phyloP scores from a whole-genome alignment of 2,888 invertebrate species.

The Scaptomyza polygonia region DNA sequence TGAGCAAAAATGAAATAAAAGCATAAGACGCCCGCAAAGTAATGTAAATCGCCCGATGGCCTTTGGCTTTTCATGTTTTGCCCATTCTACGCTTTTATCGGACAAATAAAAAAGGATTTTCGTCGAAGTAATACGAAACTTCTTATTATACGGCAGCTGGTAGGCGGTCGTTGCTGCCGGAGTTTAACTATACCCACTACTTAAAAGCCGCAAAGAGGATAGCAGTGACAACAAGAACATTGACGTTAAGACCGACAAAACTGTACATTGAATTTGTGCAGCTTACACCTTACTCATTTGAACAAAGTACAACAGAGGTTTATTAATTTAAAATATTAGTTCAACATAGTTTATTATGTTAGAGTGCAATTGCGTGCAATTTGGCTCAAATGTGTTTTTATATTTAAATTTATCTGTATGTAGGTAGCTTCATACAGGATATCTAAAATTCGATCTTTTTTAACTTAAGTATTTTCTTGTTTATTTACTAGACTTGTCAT shows the following conservation, averaged over 20 bases:
- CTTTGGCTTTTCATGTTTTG: constrained; percentile 51
- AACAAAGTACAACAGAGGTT: too few relatives aligned
- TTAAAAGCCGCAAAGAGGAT: not conserved
- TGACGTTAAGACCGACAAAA: too few relatives aligned
- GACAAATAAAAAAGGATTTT: constrained; percentile 79
- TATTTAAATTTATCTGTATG: not conserved
- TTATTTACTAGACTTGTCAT: constrained; percentile 72
- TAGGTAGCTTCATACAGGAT: not conserved
- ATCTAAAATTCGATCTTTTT: not conserved
- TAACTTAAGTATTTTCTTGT: constrained; percentile 14
- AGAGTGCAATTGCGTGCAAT: too few relatives aligned
- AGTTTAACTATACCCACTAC: constrained; percentile 15
- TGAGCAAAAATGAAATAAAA: constrained; percentile 41
- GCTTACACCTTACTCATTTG: too few relatives aligned
- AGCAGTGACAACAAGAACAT: not conserved
- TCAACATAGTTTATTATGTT: too few relatives aligned
- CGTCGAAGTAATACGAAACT: constrained; percentile 55
- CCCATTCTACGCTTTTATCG: constrained; percentile 55
- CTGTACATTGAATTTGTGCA: too few relatives aligned
- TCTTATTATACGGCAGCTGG: constrained; percentile 41
- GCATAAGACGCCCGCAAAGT: constrained; percentile 71
- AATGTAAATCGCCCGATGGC: constrained; percentile 67
- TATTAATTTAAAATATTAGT: too few relatives aligned
- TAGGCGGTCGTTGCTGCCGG: constrained; percentile 45
- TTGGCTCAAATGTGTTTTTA: not conserved